A percentile compares a stretch with the other conserved stretches of the same genome.
Evolutionary conservation across 2,113 vertebrate genomes (phyloP).

Genomic region (Noturus placidus): DNA sequence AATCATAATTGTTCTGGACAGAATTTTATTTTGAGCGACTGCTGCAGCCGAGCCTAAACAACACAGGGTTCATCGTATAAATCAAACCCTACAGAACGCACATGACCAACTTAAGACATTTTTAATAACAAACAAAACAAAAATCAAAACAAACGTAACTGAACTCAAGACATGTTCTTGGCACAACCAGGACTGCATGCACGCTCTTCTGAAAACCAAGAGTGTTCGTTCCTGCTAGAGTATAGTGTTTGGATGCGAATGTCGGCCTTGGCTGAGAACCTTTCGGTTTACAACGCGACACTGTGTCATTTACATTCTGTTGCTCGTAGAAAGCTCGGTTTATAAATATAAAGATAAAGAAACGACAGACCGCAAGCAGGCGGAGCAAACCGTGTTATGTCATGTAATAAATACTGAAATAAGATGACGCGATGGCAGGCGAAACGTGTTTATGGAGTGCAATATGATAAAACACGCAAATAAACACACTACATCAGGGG

Average conservation of each 20-base stretch:
- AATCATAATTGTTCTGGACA: slow-evolving; percentile 27
- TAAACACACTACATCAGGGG: slow-evolving; percentile 3
- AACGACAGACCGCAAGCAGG: slow-evolving; percentile 38
- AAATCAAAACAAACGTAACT: background rate
- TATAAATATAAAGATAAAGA: background rate
- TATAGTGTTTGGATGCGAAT: background rate
- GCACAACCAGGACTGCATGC: slow-evolving; percentile 63
- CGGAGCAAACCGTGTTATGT: slow-evolving; percentile 35
- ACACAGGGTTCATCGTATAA: slow-evolving; percentile 47
- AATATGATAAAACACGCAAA: background rate
- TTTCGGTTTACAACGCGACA: slow-evolving; percentile 47
- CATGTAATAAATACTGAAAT: background rate
- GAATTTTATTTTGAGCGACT: slow-evolving; percentile 67
- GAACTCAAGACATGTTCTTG: slow-evolving; percentile 30
- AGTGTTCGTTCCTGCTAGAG: slow-evolving; percentile 20
- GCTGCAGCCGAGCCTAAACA: slow-evolving; percentile 61
- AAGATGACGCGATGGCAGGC: background rate
- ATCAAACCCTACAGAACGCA: slow-evolving; percentile 52
- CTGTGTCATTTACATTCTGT: slow-evolving; percentile 58
- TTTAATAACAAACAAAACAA: slow-evolving; percentile 16
- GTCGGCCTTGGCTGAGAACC: slow-evolving; percentile 22
- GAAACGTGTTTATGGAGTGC: background rate
- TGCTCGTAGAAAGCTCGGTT: slow-evolving; percentile 40
- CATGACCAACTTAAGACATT: slow-evolving; percentile 52
- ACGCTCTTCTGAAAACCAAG: slow-evolving; percentile 53